Evolutionary conservation across 2,113 vertebrate species (phyloP).

Genomic region (Tautogolabrus adspersus): DNA sequence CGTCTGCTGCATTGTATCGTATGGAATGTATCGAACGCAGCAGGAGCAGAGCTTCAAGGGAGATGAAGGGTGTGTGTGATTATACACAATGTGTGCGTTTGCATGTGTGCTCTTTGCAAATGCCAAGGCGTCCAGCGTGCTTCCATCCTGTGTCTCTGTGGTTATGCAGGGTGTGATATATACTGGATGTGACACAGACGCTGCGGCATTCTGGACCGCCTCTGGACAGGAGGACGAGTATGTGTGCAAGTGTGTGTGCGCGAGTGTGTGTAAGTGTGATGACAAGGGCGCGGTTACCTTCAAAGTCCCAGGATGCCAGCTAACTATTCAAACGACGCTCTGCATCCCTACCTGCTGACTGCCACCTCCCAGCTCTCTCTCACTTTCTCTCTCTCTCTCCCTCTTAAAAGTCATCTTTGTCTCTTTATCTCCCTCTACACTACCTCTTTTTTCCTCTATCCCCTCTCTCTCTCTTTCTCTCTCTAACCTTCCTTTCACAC

Average conservation of each 20-base stretch:
- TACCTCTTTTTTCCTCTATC: slow-evolving; percentile 33
- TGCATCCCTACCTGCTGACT: slow-evolving; percentile 63
- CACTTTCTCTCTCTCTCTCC: slow-evolving; percentile 31
- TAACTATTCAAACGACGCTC: slow-evolving; percentile 67
- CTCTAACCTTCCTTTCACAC: slow-evolving; percentile 17
- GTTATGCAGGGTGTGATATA: slow-evolving; percentile 70
- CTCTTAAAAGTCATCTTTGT: slow-evolving; percentile 2
- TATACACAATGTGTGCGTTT: slow-evolving; percentile 5
- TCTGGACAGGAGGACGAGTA: slow-evolving; percentile 53
- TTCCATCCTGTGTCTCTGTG: slow-evolving; percentile 71
- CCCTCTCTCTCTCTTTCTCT: slow-evolving; percentile 14
- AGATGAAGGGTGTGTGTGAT: slow-evolving; percentile 40
- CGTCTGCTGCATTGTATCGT: slow-evolving; percentile 55
- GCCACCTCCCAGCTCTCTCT: slow-evolving; percentile 40
- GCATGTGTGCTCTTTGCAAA: slow-evolving; percentile 58
- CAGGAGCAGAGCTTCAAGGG: slow-evolving; percentile 32
- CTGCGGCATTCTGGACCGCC: slow-evolving; percentile 77
- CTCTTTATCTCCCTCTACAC: slow-evolving; percentile 28
- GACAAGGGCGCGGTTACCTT: slow-evolving; percentile 84
- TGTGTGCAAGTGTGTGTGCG: slow-evolving; percentile 34
- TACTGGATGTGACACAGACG: slow-evolving; percentile 80
- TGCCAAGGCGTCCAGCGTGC: slow-evolving; percentile 67
- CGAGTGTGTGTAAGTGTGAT: slow-evolving; percentile 37
- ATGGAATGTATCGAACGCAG: slow-evolving; percentile 48
- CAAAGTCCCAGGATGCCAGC: slow-evolving; percentile 76